Base-by-base conservation (phyloP, 2,888 invertebrate genomes). In the Parelbella ahira region DNA sequence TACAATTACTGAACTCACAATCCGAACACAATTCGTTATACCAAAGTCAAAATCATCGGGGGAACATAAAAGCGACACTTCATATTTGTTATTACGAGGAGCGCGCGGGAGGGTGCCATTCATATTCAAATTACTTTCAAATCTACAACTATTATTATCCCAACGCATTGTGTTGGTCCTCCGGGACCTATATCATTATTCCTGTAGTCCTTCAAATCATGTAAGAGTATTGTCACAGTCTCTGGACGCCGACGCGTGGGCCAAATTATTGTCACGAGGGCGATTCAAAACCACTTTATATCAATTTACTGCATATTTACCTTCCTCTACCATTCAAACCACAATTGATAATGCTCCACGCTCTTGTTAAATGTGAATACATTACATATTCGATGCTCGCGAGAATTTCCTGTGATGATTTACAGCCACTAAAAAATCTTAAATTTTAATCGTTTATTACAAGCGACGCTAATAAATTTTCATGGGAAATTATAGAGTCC, bases 121-220 rank as follows among this genome's bases (percentile, higher is more conserved):
- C 84, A 87, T 82, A 87, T 86, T 84, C 80, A 86, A 86, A 86
- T 86, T 68, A 79, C 79, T 82, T 75, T 83, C 81, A 83, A 84
- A 86, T 84, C 82, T 83, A 84, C 83, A 83, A 84, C 86, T 86
- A 86, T 86, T 86, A 87, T 87, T 87, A 84, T 79, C 74, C 65
- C 62, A 54, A 58, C 56, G 72, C 75, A 82, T 86, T 86, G 82
- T 86, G 72, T 68, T 48, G 58, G 71, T 84, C 86, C 84, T 80
- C 68, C 56, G 86, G 77, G 84, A 83, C 78, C 78, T 80, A 82
- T 81, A 76, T 80, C 79, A 82, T 84, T 80, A 78, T 77, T 73
- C 69, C 60, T 68, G 63, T 61, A 45, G 82, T 82, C 84, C 84
- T 84, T 71, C 76, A 74, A 78, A 82, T 74, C 75, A 66, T 71